Evolutionary conservation across 2,113 vertebrate genomes (phyloP).

Genomic region (Tragelaphus buxtoni): DNA sequence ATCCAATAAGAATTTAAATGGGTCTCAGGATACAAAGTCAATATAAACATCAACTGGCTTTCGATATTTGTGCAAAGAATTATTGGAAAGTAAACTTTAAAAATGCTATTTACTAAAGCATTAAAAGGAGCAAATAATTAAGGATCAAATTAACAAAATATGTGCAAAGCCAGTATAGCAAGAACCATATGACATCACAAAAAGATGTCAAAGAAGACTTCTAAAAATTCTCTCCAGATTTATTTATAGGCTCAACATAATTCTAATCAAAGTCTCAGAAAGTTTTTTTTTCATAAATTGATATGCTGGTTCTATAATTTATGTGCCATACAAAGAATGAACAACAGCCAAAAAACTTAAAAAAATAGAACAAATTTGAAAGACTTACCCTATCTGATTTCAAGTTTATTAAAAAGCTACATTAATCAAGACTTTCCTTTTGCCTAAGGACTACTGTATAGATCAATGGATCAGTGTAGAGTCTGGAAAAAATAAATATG

Average conservation of each 20-base stretch:
- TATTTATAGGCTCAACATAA: neutral
- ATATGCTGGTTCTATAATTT: neutral
- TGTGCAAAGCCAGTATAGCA: neutral
- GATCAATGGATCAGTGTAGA: neutral
- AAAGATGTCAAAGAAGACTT: neutral
- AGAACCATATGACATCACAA: neutral
- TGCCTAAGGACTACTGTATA: neutral
- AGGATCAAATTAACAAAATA: neutral
- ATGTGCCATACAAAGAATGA: neutral
- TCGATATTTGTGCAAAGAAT: neutral
- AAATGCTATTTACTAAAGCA: neutral
- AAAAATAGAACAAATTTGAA: neutral
- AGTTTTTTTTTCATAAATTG: neutral
- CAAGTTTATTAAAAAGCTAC: neutral
- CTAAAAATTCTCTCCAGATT: neutral
- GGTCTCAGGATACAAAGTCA: neutral
- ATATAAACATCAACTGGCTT: neutral
- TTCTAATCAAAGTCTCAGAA: neutral
- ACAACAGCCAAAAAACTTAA: neutral
- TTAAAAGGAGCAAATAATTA: neutral
- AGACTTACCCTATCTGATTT: neutral
- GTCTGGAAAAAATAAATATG: neutral
- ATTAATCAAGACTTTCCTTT: neutral
- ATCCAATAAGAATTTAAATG: neutral
- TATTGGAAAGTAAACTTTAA: constrained; percentile 1